phyloP scores from a whole-genome alignment of 2,797 vertebrate genomes.

The Lepus oiostolus region DNA sequence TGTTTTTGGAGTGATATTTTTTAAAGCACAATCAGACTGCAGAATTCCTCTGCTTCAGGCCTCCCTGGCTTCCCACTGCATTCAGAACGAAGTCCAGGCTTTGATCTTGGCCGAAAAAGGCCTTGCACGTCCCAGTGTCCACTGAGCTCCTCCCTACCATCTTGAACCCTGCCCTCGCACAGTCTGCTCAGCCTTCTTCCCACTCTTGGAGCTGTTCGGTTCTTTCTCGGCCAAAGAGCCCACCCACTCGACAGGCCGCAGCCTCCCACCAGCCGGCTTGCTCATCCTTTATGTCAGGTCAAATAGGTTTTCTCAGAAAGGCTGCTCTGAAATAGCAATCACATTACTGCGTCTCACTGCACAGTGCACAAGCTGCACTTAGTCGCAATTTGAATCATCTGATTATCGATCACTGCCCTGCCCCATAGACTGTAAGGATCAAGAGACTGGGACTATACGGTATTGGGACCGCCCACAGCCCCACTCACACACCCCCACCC shows the following conservation, averaged over 20 bases:
- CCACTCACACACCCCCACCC: too few species aligned
- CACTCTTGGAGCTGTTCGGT: background rate
- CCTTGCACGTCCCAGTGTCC: background rate
- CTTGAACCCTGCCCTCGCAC: background rate
- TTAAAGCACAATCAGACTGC: background rate
- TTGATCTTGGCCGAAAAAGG: background rate
- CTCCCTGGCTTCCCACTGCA: background rate
- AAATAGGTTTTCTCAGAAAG: background rate
- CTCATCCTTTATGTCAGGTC: background rate
- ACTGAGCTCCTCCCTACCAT: background rate
- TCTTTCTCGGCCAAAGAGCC: background rate
- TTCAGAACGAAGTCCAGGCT: background rate
- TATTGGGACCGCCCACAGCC: too few species aligned
- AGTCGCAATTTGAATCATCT: background rate
- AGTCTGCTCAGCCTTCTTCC: background rate
- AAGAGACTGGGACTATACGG: background rate
- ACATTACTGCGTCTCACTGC: background rate
- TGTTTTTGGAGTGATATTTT: background rate
- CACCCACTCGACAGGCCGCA: too few species aligned
- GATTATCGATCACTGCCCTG: background rate
- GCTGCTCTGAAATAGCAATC: background rate
- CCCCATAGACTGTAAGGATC: background rate
- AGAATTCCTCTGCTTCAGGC: background rate
- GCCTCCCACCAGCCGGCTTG: background rate
- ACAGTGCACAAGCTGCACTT: too few species aligned